A percentile compares a stretch with the other conserved stretches of the same genome.
These are phyloP conservation scores for Pocillopora grandis DNA, from an alignment of 92 coral and sea anemone genomes.

Conservation along the genomic window DNA sequence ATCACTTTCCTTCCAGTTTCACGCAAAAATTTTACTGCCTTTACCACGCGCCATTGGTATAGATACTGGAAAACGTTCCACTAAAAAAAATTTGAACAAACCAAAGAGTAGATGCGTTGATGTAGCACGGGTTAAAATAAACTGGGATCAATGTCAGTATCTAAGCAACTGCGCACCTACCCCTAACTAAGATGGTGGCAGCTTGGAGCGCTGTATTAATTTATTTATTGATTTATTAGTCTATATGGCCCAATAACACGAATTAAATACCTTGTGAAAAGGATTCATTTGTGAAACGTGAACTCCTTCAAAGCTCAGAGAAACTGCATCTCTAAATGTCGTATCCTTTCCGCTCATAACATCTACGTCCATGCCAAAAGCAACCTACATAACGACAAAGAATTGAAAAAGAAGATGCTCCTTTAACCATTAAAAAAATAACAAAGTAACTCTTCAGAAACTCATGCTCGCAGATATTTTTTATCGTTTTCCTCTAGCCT, in stretches of 20 bases:
- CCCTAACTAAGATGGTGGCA: too few relatives aligned
- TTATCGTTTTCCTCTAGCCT: too few relatives aligned
- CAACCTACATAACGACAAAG: slow-evolving; percentile 38
- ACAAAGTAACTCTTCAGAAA: too few relatives aligned
- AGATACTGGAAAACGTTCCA: slow-evolving; percentile 16
- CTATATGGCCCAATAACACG: too few relatives aligned
- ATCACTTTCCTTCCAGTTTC: slow-evolving; percentile 71
- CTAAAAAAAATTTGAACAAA: background rate
- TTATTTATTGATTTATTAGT: too few relatives aligned
- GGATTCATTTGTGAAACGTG: slow-evolving; percentile 50
- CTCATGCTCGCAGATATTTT: too few relatives aligned
- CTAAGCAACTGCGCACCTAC: too few relatives aligned
- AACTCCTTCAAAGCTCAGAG: slow-evolving; percentile 55
- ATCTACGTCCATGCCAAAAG: slow-evolving; percentile 73
- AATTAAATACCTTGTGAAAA: slow-evolving; percentile 32
- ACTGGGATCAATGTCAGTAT: too few relatives aligned
- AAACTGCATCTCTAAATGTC: slow-evolving; percentile 64
- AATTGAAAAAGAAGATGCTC: background rate
- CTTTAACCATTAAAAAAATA: background rate
- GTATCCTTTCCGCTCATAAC: slow-evolving; percentile 60
- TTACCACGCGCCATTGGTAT: slow-evolving; percentile 2
- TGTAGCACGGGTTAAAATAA: background rate
- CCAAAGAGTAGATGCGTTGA: background rate
- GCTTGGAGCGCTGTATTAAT: too few relatives aligned
- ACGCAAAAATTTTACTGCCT: slow-evolving; percentile 66